Base-by-base conservation (phyloP, 1,140 invertebrate genomes). In the Drosophila bipectinata region DNA sequence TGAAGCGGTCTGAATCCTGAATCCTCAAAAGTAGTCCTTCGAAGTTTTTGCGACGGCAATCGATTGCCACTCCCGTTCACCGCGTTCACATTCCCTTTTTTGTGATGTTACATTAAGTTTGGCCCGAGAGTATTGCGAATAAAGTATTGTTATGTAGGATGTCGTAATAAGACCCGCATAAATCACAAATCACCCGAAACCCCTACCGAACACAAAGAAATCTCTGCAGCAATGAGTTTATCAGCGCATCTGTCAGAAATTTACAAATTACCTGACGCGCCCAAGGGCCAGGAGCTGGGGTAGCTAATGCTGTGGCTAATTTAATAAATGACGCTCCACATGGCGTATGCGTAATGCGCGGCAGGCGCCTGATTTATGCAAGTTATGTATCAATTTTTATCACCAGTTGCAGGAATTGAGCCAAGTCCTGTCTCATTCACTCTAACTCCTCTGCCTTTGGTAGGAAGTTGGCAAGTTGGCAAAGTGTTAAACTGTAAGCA, bases 371-470 rank as follows among this genome's bases (percentile, higher is more conserved):
- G 83, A 88, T 88, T 88, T 88, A 88, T 88, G 79, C 76, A 78
- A 79, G 83, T 83, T 88, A 83, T 88, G 83, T 89, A 88, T 88
- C 83, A 88, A 88, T 88, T 88, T 88, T 88, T 88, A 88, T 88
- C 83, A 89, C 76, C 82, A 83, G 76, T 89, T 77, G 76, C 83
- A 88, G 87, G 78, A 87, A 78, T 57, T 67, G 77, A 81, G 77
- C 66, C 51, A 3, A 7, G 9, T 24, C 44, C 15, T 41, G 15
- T 44, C 41, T 44, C 14, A 44, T 44, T 44, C 41, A 8, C 39
- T 6, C 41, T 14, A 4, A 28, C 47, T 12, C 30, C 21, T 10
- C 32, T 32, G 9, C 15, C 15, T 45, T 12, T 26, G 44, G 32
- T 45, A 55, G 34, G 45, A 41, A 76, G 59, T 56, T 60, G 54